These are phyloP conservation scores for Zaprionus africanus DNA, from an alignment of 1,140 invertebrate genomes.

Conservation along the genomic window DNA sequence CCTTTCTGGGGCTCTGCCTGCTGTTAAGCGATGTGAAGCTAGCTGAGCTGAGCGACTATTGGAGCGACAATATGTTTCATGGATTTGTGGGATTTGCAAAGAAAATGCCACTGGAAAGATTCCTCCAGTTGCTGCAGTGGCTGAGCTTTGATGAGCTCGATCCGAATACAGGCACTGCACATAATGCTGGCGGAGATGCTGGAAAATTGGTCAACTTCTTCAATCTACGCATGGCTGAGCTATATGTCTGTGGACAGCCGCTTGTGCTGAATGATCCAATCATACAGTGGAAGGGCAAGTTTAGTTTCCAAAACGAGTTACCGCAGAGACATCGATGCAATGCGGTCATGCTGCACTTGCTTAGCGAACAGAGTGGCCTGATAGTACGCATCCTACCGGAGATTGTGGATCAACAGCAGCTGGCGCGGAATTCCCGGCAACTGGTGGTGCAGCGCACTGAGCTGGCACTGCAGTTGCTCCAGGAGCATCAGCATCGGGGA, in stretches of 20 bases:
- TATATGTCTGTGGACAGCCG: conserved; percentile 63
- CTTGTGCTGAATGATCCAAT: conserved; percentile 67
- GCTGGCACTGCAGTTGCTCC: conserved; percentile 55
- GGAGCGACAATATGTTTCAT: conserved; percentile 38
- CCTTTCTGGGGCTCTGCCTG: conserved; percentile 58
- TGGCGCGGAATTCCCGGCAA: conserved; percentile 58
- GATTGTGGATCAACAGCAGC: conserved; percentile 36
- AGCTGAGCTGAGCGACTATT: conserved; percentile 52
- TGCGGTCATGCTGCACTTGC: conserved; percentile 55
- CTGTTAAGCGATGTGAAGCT: conserved; percentile 62
- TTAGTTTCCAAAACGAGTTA: conserved; percentile 54
- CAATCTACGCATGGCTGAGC: conserved; percentile 58
- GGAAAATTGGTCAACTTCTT: conserved; percentile 50
- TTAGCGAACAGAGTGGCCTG: conserved; percentile 65
- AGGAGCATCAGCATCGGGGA: conserved; percentile 41
- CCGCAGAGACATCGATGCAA: conserved; percentile 53
- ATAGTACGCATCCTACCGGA: conserved; percentile 62
- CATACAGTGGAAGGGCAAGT: conserved; percentile 60
- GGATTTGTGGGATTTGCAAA: conserved; percentile 57
- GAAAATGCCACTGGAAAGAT: conserved; percentile 57
- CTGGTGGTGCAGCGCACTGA: conserved; percentile 56
- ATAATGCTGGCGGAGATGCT: conserved; percentile 21
- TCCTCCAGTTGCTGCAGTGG: conserved; percentile 43
- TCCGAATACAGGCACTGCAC: background rate
- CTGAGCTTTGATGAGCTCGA: conserved; percentile 52